Percentiles rank a stretch among this genome's conserved stretches.
Conservation (phyloP, 2,888 invertebrate species). For the Caenorhabditis sp. region DNA sequence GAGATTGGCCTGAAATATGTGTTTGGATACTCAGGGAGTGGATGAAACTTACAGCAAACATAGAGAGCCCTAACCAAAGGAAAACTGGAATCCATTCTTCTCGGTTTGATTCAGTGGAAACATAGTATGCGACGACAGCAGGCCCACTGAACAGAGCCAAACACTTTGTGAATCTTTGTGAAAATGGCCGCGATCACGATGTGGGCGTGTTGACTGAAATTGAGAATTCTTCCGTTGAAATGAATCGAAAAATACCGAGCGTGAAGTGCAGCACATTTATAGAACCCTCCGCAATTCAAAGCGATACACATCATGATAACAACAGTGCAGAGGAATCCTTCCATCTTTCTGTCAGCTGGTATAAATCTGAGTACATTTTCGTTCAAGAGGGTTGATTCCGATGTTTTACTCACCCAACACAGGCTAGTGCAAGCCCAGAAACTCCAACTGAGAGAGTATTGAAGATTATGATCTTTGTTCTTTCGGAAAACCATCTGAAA, state of each 20-base stretch:
- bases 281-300: conserved; percentile 60
- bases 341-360: conserved; percentile 26
- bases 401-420: conserved; percentile 33
- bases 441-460: conserved; percentile 61
- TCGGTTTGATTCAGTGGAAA: conserved; percentile 61
- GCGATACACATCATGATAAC: conserved; percentile 45
- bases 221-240: background rate
- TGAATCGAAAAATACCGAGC: conserved; percentile 38
- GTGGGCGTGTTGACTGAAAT: conserved; percentile 56
- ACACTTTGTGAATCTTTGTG: conserved; percentile 77
- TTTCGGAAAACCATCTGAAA: conserved; percentile 58
- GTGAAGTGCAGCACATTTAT: conserved; percentile 65
- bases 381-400: background rate
- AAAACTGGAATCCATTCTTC: conserved; percentile 61
- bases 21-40: background rate
- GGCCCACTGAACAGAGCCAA: conserved; percentile 75
- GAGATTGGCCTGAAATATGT: conserved; percentile 44
- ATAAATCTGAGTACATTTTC: conserved; percentile 52
- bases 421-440: conserved; percentile 35
- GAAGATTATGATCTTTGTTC: conserved; percentile 44
- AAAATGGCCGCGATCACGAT: conserved; percentile 75
- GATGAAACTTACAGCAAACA: conserved; percentile 35
- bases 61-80: conserved; percentile 24
- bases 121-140: conserved; percentile 70
- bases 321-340: conserved; percentile 27